Conservation (phyloP, 2,113 vertebrate genomes). For the Plecotus auritus region DNA sequence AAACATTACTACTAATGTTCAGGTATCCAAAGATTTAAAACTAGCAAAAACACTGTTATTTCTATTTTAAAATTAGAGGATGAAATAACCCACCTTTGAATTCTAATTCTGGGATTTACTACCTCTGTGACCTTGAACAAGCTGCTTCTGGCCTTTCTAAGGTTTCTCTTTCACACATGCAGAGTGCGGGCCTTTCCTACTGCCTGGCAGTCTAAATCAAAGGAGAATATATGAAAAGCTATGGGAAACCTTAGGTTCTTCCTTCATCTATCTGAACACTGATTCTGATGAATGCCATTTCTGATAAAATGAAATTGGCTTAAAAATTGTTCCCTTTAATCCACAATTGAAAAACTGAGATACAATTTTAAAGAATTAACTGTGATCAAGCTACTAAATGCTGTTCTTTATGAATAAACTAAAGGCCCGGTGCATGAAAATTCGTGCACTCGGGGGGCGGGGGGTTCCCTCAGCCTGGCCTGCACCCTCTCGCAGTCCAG, state of each 20-base stretch:
- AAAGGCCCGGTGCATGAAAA: too few relatives aligned
- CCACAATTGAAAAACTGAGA: neutral
- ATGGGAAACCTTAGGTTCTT: neutral
- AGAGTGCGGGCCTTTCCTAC: neutral
- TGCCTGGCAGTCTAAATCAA: too few relatives aligned
- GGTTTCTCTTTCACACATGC: neutral
- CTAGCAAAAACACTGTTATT: neutral
- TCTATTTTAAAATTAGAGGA: constrained; percentile 1
- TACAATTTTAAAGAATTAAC: neutral
- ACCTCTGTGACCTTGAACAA: neutral
- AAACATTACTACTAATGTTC: neutral
- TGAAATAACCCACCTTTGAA: neutral
- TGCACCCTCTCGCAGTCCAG: too few relatives aligned
- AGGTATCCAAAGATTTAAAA: neutral
- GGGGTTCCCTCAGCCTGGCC: too few relatives aligned
- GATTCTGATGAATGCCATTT: neutral
- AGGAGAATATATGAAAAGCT: too few relatives aligned
- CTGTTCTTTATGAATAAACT: neutral
- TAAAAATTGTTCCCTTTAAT: neutral
- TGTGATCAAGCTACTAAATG: neutral
- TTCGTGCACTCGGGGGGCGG: too few relatives aligned
- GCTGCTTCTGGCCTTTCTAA: neutral
- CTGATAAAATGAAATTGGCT: neutral
- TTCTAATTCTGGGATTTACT: neutral
- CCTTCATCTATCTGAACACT: neutral